These are phyloP conservation scores for Apamea anceps DNA, from an alignment of 2,888 invertebrate genomes.

Conservation along the genomic window DNA sequence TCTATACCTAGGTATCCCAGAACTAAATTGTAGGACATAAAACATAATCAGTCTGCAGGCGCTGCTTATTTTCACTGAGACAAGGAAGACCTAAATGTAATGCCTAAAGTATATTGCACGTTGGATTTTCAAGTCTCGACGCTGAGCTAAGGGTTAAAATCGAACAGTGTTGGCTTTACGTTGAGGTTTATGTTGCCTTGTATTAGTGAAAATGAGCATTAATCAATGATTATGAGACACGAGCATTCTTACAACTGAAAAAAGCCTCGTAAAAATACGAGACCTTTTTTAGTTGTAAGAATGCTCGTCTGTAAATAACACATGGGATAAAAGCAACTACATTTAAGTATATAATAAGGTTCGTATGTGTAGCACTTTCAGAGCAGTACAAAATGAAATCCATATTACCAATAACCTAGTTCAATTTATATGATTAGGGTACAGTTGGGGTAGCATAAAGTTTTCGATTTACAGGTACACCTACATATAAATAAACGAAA, in stretches of 20 bases:
- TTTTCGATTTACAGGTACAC: constrained; percentile 20
- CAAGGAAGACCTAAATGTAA: not conserved
- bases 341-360: not conserved
- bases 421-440: constrained; percentile 41
- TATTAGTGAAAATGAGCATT: not conserved
- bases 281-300: not conserved
- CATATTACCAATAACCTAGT: constrained; percentile 14
- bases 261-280: too few species aligned
- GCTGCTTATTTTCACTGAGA: not conserved
- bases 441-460: constrained; percentile 12
- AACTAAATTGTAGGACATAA: not conserved
- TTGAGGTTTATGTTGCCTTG: not conserved
- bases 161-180: not conserved
- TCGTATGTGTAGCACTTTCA: not conserved
- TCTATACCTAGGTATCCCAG: not conserved
- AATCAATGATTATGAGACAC: not conserved
- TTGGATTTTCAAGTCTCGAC: not conserved
- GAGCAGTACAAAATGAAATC: constrained; percentile 14
- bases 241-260: too few species aligned
- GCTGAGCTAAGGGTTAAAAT: not conserved
- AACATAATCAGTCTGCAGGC: not conserved
- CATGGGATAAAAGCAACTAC: not conserved
- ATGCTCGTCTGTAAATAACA: not conserved
- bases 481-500: constrained; percentile 10
- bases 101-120: not conserved